Conservation (phyloP, 53 echinoderm and acorn worm genomes). For the Temnopleurus reevesii region DNA sequence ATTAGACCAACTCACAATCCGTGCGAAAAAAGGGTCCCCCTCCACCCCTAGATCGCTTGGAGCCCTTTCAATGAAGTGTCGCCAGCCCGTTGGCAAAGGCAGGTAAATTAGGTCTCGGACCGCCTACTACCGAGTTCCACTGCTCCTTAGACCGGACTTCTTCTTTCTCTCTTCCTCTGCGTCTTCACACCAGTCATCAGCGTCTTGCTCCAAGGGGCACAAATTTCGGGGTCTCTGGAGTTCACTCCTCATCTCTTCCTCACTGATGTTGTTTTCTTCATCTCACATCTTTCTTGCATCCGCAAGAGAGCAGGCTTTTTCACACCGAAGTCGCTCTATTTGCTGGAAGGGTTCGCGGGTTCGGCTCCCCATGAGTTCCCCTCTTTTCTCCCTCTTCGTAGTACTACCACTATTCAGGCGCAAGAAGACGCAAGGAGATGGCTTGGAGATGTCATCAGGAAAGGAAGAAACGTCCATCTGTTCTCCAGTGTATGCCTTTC, state of each 20-base stretch:
- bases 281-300: background rate
- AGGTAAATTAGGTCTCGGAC: slow-evolving; percentile 58
- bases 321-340: slow-evolving; percentile 45
- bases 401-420: background rate
- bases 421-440: background rate
- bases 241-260: background rate
- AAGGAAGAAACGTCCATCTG: background rate
- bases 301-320: slow-evolving; percentile 40
- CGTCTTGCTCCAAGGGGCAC: slow-evolving; percentile 48
- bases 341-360: background rate
- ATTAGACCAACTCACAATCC: slow-evolving; percentile 23
- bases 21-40: slow-evolving; percentile 54
- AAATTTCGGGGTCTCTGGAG: slow-evolving; percentile 40
- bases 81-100: slow-evolving; percentile 51
- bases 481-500: background rate
- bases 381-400: background rate
- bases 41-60: background rate
- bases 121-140: slow-evolving; percentile 13
- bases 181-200: slow-evolving; percentile 25
- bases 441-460: background rate
- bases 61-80: slow-evolving; percentile 41
- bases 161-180: background rate
- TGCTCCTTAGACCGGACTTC: background rate
- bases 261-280: slow-evolving; percentile 8
- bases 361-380: slow-evolving; percentile 36